phyloP scores from a whole-genome alignment of 2,113 vertebrate genomes.

The Peucedramus taeniatus region DNA sequence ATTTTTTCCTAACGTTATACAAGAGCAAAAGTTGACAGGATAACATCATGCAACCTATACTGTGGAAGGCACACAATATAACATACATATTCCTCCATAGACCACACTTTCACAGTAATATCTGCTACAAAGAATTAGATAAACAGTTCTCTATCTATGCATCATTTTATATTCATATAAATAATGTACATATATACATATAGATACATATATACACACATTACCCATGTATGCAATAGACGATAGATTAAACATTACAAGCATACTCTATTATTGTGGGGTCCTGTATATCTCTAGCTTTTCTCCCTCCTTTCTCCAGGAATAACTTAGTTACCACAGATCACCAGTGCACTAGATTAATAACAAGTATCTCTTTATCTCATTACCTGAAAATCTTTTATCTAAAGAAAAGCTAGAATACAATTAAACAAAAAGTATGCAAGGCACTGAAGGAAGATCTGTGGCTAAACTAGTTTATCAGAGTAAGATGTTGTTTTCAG shows the following conservation, averaged over 20 bases:
- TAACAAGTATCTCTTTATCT: not conserved
- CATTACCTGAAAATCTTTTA: not conserved
- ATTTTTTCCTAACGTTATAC: not conserved
- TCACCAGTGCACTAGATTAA: not conserved
- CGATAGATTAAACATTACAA: not conserved
- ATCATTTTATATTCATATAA: not conserved
- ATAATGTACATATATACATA: not conserved
- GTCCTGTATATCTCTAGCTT: not conserved
- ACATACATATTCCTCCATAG: not conserved
- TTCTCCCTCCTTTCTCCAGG: not conserved
- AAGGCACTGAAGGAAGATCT: not conserved
- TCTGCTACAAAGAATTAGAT: not conserved
- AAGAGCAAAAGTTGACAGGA: not conserved
- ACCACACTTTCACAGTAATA: not conserved
- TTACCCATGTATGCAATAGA: not conserved
- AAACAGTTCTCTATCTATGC: not conserved
- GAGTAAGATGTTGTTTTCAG: not conserved
- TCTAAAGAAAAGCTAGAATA: not conserved
- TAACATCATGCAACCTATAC: not conserved
- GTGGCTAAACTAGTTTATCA: not conserved
- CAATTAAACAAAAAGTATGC: not conserved
- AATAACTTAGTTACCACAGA: not conserved
- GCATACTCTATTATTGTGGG: not conserved
- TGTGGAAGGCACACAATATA: not conserved
- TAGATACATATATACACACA: not conserved